Evolutionary conservation across 2,888 invertebrate species (phyloP).

Genomic region (Formica aserva): DNA sequence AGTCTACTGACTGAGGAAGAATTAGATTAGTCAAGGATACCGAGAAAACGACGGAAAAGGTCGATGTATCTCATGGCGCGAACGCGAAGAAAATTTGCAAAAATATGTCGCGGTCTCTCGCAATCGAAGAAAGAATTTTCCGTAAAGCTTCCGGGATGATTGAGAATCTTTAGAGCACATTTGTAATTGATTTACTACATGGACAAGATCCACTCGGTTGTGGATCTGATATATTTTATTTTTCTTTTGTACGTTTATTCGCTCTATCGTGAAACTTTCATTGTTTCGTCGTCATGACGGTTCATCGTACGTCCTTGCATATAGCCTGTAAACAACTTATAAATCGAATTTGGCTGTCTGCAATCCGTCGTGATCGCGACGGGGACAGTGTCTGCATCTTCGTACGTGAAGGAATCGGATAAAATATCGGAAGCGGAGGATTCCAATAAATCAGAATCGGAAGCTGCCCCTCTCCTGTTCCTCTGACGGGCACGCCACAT

Average conservation of each 20-base stretch:
- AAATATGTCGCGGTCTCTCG: not conserved
- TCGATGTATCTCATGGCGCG: constrained; percentile 40
- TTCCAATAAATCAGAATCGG: constrained; percentile 85
- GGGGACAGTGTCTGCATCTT: constrained; percentile 56
- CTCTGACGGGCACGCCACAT: constrained; percentile 77
- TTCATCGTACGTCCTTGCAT: constrained; percentile 55
- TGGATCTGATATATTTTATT: not conserved
- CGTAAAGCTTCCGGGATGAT: not conserved
- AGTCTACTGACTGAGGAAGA: constrained; percentile 51
- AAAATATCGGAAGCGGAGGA: constrained; percentile 83
- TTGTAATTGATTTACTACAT: not conserved
- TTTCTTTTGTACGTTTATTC: not conserved
- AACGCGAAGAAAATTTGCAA: not conserved
- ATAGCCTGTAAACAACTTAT: constrained; percentile 35
- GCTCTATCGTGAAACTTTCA: not conserved
- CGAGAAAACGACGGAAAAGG: constrained; percentile 60
- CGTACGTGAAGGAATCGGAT: constrained; percentile 78
- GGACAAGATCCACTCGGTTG: not conserved
- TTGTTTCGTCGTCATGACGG: not conserved
- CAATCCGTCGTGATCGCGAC: constrained; percentile 45
- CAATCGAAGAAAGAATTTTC: not conserved
- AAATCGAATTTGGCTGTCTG: constrained; percentile 32
- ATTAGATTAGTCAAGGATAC: constrained; percentile 66
- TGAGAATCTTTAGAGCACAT: constrained; percentile 13
- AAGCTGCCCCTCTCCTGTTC: constrained; percentile 78